Percentiles rank a stretch among this genome's conserved stretches.
Conservation (phyloP, 64 coral and sea anemone genomes). For the Porites australiensis region DNA sequence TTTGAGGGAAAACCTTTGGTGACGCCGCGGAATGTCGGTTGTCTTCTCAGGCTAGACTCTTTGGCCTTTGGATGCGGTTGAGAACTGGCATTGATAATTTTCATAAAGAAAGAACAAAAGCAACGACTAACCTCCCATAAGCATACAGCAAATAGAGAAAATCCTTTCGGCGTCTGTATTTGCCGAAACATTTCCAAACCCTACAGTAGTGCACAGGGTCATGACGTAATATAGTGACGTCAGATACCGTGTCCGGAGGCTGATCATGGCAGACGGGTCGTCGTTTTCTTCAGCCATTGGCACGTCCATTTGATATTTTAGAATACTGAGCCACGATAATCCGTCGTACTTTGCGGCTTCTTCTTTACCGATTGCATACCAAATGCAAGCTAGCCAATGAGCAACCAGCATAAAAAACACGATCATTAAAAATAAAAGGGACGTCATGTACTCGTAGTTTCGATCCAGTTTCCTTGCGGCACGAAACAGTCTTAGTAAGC, state of each 20-base stretch:
- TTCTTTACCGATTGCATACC: constrained; percentile 84
- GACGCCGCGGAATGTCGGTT: no score
- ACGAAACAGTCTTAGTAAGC: constrained; percentile 88
- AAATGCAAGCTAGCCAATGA: constrained; percentile 99
- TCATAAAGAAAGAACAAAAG: not conserved
- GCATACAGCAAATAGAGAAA: constrained; percentile 94
- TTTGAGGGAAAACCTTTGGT: no score
- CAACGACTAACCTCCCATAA: constrained; percentile 86
- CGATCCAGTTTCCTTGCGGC: constrained; percentile 97
- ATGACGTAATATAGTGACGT: constrained; percentile 99
- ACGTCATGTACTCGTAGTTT: constrained; percentile 99
- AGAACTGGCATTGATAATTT: no score
- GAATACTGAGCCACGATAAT: constrained; percentile 79
- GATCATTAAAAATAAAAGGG: constrained; percentile 95
- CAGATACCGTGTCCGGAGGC: constrained; percentile 78
- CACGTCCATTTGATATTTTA: constrained; percentile 19
- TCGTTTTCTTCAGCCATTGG: not conserved
- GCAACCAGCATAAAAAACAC: constrained; percentile 97
- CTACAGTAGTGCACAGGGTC: constrained; percentile 89
- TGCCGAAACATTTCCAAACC: constrained; percentile 90
- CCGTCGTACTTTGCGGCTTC: constrained; percentile 18
- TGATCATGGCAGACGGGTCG: constrained; percentile 39
- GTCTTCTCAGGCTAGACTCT: no score
- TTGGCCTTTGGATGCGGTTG: no score
- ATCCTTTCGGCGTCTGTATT: constrained; percentile 88